Conservation (phyloP, 2,797 vertebrate species). For the Catamblyrhynchus diadema region DNA sequence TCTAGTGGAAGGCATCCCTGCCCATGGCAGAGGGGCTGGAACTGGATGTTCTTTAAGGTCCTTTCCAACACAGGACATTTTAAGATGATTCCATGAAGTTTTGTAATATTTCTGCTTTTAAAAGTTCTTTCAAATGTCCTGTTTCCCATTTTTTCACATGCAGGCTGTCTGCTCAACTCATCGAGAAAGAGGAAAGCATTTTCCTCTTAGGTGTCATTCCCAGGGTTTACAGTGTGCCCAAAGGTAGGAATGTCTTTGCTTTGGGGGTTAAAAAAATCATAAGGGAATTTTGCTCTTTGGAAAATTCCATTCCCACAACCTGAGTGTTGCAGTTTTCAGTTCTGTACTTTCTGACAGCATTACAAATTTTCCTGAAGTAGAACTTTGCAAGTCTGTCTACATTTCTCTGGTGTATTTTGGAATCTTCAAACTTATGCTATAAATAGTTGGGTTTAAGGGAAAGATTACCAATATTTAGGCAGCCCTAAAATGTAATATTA, state of each 20-base stretch:
- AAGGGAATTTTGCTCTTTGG: not conserved
- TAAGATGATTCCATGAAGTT: too few species aligned
- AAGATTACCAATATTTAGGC: not conserved
- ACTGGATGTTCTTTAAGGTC: not conserved
- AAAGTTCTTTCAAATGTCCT: not conserved
- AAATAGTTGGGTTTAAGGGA: not conserved
- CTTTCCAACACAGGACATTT: not conserved
- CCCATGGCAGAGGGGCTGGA: not conserved
- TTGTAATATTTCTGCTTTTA: not conserved
- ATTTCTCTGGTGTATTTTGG: not conserved
- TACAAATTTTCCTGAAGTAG: not conserved
- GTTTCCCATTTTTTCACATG: not conserved
- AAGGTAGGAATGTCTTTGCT: not conserved
- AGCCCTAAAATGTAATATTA: not conserved
- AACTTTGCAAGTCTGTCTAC: not conserved
- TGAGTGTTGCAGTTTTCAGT: not conserved
- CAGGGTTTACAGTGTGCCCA: not conserved
- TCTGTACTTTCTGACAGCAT: not conserved
- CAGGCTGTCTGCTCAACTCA: not conserved
- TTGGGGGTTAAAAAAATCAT: not conserved
- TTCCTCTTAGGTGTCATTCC: not conserved
- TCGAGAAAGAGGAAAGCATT: not conserved
- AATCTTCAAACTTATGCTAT: not conserved
- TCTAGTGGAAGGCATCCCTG: too few species aligned
- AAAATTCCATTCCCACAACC: not conserved